Conservation (phyloP, 2,113 vertebrate species). For the pig (Sus scrofa) region DNA sequence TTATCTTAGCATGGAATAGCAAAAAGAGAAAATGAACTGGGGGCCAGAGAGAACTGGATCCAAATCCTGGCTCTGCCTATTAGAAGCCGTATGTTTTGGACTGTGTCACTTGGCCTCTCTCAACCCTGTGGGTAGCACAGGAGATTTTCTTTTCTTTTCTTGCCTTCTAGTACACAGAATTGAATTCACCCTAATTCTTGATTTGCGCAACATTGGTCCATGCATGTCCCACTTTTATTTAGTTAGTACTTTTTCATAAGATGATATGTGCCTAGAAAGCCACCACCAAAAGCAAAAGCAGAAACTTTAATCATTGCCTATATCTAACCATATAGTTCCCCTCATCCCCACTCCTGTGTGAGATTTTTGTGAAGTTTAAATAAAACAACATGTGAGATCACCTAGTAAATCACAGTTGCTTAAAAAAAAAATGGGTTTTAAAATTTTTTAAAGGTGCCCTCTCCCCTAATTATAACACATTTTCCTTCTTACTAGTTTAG, state of each 20-base stretch:
- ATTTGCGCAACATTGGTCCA: background rate
- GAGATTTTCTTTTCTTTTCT: slow-evolving; percentile 32
- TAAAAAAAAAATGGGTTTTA: background rate
- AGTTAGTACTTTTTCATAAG: slow-evolving; percentile 39
- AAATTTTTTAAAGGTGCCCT: background rate
- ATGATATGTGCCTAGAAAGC: background rate
- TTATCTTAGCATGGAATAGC: background rate
- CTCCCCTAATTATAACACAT: slow-evolving; percentile 13
- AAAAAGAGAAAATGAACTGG: background rate
- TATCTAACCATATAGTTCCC: background rate
- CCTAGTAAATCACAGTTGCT: background rate
- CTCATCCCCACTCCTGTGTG: background rate
- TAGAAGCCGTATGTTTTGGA: background rate
- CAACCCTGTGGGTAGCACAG: background rate
- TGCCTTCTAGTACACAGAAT: background rate
- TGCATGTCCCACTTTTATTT: background rate
- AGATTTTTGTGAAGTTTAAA: slow-evolving; percentile 32
- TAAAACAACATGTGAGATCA: slow-evolving; percentile 4
- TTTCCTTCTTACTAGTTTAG: slow-evolving; percentile 24
- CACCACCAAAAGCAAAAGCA: background rate
- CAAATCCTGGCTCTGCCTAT: background rate
- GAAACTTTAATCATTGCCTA: background rate
- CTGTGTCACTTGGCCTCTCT: background rate
- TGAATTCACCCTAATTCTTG: background rate
- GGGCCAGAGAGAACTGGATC: background rate